Evolutionary conservation across 2,797 vertebrate species (phyloP), one percentile per base, ranked within the genome.

Genomic region (Tangara arthus): DNA sequence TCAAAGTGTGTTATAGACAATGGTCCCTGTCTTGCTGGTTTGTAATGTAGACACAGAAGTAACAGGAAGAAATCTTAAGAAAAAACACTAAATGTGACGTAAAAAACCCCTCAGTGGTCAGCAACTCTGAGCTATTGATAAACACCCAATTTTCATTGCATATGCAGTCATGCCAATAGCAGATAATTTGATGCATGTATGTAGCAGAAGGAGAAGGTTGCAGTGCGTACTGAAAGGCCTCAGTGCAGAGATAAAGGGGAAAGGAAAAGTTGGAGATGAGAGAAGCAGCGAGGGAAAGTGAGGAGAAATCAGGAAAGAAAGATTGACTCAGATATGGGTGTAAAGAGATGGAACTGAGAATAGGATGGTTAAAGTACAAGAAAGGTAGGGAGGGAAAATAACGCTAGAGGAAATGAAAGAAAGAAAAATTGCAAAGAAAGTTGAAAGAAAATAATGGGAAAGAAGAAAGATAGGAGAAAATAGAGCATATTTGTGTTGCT

Each of bases 351-450:
- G 77, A 84, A 52, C 19, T 6, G 55, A 23, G 56, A 85, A 46
- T 26, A 77, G 34, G 44, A 60, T 77, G 30, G 46, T 64, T 77
- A 30, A 85, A 91, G 32, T 27, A 42, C 56, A 68, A 28, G 64
- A 87, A 87, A 89, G 27, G 24, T 24, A 77, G 71, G 59, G 37
- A 76, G 41, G 28, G 37, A 46, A 87, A 93, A 87, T 65, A 89
- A 28, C 35, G 42, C 11, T 52, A 84, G 72, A 52, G 61, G 47
- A 87, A 90, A 95, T 87, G 52, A 72, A 86, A 78, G 61, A 61
- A 93, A 88, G 44, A 82, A 87, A 93, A 90, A 59, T 84, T 82
- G 60, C 35, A 46, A 89, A 86, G 57, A 52, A 68, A 85, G 55
- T 70, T 46, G 77, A 90, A 87, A 78, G 47, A 77, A 88, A 92